These are phyloP conservation scores for Zootermopsis nevadensis DNA, from an alignment of 2,888 invertebrate genomes.

Conservation along the genomic window DNA sequence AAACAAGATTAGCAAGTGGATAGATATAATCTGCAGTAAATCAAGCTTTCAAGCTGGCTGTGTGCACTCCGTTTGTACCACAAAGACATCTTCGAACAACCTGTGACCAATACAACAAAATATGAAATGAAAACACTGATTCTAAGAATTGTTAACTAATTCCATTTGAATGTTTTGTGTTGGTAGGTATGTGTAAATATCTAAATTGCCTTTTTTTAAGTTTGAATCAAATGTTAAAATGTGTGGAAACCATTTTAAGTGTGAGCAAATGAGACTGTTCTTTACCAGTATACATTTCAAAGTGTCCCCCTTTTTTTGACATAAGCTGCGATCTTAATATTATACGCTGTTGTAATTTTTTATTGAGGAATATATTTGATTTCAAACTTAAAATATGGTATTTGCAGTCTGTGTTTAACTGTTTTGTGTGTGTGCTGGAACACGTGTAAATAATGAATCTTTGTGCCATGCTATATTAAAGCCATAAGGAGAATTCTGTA, in stretches of 20 bases:
- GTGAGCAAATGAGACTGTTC: not conserved
- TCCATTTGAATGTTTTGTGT: not conserved
- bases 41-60: not conserved
- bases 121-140: not conserved
- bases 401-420: not conserved
- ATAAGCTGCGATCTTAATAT: not conserved
- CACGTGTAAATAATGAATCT: not conserved
- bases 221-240: not conserved
- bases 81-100: not conserved
- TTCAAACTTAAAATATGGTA: not conserved
- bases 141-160: not conserved
- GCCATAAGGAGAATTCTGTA: not conserved
- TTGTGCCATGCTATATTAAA: constrained; percentile 10
- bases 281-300: not conserved
- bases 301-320: not conserved
- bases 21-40: not conserved
- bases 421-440: not conserved
- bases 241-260: not conserved
- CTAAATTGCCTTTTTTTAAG: not conserved
- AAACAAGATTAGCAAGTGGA: not conserved
- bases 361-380: not conserved
- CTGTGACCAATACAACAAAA: not conserved
- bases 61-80: not conserved
- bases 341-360: not conserved
- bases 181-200: not conserved